These are phyloP conservation scores for Lucilia cuprina DNA, from an alignment of 1,140 invertebrate genomes.

Conservation along the genomic window DNA sequence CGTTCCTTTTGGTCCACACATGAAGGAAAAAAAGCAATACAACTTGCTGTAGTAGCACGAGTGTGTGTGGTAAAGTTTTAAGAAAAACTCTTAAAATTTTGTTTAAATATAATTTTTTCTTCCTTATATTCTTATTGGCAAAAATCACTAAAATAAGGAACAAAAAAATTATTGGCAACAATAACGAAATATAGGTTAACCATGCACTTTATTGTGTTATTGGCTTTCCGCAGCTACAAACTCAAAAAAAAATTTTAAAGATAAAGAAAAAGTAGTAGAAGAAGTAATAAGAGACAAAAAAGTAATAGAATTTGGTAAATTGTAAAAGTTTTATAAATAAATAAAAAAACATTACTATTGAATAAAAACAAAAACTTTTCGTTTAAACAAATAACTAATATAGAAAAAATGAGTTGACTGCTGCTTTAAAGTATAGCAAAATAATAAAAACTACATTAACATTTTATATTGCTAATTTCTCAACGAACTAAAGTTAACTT, in stretches of 20 bases:
- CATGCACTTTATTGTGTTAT: not conserved
- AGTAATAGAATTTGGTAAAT: not conserved
- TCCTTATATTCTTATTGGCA: slow-evolving; percentile 5
- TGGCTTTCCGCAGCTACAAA: not conserved
- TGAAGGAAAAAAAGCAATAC: not conserved
- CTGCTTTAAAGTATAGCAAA: no score
- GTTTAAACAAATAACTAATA: not conserved
- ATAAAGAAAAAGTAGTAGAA: not conserved
- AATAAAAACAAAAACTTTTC: slow-evolving; percentile 6
- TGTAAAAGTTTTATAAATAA: slow-evolving; percentile 4
- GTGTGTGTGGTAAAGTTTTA: not conserved
- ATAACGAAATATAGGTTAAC: slow-evolving; percentile 12
- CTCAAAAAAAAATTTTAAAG: not conserved
- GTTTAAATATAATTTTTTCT: not conserved
- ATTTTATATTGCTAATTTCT: no score
- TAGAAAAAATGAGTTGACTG: no score
- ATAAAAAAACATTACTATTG: not conserved
- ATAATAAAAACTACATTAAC: no score
- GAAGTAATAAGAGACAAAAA: not conserved
- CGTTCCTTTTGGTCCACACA: not conserved
- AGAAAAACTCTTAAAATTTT: not conserved
- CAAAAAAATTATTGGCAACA: not conserved
- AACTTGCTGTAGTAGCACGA: not conserved
- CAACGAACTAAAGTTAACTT: no score
- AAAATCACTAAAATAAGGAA: not conserved